phyloP scores from a whole-genome alignment of 35 echinoderm and acorn worm species.

The Stichopus chloronotus region DNA sequence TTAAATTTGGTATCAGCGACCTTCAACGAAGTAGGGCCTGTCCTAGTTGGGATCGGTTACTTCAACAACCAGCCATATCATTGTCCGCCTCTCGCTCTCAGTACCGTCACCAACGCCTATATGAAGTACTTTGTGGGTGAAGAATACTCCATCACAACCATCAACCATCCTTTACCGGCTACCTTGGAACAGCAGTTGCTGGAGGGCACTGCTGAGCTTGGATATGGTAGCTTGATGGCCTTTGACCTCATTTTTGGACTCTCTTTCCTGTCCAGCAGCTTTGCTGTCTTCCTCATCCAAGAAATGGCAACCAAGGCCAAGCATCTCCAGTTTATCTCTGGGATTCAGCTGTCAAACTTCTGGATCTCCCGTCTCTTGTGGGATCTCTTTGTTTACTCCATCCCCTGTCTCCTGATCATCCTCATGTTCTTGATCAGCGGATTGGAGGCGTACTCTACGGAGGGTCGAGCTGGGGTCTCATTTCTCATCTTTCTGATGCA shows the following conservation, averaged over 20 bases:
- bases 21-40: slow-evolving; percentile 49
- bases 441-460: slow-evolving; percentile 63
- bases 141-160: slow-evolving; percentile 61
- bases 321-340: slow-evolving; percentile 89
- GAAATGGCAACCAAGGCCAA: slow-evolving; percentile 75
- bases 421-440: slow-evolving; percentile 58
- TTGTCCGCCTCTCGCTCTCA: slow-evolving; percentile 59
- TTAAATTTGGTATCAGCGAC: slow-evolving; percentile 71
- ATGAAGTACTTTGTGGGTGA: slow-evolving; percentile 58
- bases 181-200: slow-evolving; percentile 68
- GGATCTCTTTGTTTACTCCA: slow-evolving; percentile 82
- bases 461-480: slow-evolving; percentile 52
- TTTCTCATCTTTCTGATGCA: slow-evolving; percentile 76
- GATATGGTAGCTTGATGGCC: slow-evolving; percentile 69
- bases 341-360: slow-evolving; percentile 77
- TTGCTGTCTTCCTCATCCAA: slow-evolving; percentile 84
- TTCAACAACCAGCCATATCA: slow-evolving; percentile 93
- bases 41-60: slow-evolving; percentile 48
- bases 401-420: slow-evolving; percentile 65
- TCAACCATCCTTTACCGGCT: slow-evolving; percentile 80
- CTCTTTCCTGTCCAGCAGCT: slow-evolving; percentile 76
- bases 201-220: slow-evolving; percentile 45
- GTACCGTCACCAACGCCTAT: slow-evolving; percentile 72
- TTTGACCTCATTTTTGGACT: slow-evolving; percentile 78
- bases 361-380: slow-evolving; percentile 79